phyloP scores from a whole-genome alignment of 2,888 invertebrate genomes.

The Drosophila robusta region DNA sequence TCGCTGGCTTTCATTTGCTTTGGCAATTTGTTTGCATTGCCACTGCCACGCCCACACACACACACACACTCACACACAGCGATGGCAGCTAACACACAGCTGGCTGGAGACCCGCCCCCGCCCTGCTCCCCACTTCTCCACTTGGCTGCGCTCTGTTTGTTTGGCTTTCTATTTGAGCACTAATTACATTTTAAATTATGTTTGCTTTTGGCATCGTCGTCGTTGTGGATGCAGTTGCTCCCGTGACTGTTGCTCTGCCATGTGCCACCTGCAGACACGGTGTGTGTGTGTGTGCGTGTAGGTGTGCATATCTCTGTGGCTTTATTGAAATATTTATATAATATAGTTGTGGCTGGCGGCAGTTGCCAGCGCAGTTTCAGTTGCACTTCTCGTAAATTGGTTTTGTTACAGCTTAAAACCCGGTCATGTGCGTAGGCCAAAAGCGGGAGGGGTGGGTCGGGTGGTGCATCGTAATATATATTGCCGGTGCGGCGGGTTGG shows the following conservation, averaged over 20 bases:
- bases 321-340: conserved; percentile 77
- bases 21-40: conserved; percentile 68
- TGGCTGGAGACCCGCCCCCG: not conserved
- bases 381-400: conserved; percentile 64
- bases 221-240: conserved; percentile 47
- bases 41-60: conserved; percentile 55
- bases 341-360: conserved; percentile 68
- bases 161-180: conserved; percentile 81
- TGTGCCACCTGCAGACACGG: conserved; percentile 28
- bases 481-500: conserved; percentile 6
- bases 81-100: conserved; percentile 1
- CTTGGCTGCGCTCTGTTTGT: conserved; percentile 54
- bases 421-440: not conserved
- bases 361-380: conserved; percentile 51
- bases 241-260: conserved; percentile 45
- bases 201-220: conserved; percentile 74
- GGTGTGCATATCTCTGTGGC: conserved; percentile 40
- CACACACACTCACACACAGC: conserved; percentile 13
- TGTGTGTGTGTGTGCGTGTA: conserved; percentile 1
- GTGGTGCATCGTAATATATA: conserved; percentile 3
- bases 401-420: conserved; percentile 56
- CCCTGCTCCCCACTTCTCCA: not conserved
- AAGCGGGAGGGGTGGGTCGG: no score
- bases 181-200: conserved; percentile 82
- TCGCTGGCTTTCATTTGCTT: conserved; percentile 57